Conservation (phyloP, 2,113 vertebrate genomes). For the Alosa alosa region DNA sequence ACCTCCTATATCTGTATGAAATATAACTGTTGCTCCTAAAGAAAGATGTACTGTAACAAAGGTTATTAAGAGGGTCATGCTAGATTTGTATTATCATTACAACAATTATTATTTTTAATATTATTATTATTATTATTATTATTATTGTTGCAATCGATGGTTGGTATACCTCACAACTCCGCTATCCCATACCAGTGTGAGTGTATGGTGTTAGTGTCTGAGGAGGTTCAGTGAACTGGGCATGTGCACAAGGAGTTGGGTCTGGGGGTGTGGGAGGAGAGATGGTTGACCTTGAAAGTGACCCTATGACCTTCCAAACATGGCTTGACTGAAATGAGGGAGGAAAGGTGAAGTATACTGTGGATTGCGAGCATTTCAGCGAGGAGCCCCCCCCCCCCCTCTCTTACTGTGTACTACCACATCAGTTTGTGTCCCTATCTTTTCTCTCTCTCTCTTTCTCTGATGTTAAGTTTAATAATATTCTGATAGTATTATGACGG, state of each 20-base stretch:
- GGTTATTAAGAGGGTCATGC: conserved; percentile 39
- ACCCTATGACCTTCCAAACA: neutral
- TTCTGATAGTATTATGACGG: conserved; percentile 65
- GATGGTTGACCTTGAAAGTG: neutral
- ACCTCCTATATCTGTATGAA: conserved; percentile 61
- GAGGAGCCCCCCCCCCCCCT: too few species aligned
- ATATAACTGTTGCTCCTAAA: conserved; percentile 53
- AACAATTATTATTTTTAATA: neutral
- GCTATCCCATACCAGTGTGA: conserved; percentile 49
- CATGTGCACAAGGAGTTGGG: neutral
- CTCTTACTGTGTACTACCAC: conserved; percentile 54
- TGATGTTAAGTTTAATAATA: conserved; percentile 45
- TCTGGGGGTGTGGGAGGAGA: neutral
- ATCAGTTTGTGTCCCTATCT: conserved; percentile 52
- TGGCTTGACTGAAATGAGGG: conserved; percentile 40
- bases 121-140: neutral
- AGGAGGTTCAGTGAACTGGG: conserved; percentile 46
- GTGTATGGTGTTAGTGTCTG: conserved; percentile 37
- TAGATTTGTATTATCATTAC: conserved; percentile 32
- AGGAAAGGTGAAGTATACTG: conserved; percentile 59
- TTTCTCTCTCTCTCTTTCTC: neutral
- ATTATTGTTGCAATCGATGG: neutral
- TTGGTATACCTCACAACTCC: conserved; percentile 46
- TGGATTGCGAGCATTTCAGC: too few species aligned
- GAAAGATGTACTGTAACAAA: conserved; percentile 36